phyloP scores from a whole-genome alignment of 2,797 vertebrate species.

The Spinus olivaceus region DNA sequence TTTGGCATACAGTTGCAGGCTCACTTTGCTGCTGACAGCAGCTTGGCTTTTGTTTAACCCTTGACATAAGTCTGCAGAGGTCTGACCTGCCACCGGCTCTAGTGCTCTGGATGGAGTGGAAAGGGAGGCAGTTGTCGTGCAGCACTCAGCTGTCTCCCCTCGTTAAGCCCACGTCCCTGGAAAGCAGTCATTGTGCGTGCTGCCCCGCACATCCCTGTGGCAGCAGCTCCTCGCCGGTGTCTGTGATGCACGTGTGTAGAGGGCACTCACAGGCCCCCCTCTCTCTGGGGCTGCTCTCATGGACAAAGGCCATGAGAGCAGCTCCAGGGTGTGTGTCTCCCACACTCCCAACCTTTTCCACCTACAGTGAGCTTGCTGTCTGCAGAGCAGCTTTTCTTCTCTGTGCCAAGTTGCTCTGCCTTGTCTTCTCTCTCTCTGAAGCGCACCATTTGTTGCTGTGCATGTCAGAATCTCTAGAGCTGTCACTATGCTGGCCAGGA shows the following conservation, averaged over 20 bases:
- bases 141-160: background rate
- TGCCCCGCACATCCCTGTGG: background rate
- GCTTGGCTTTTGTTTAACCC: background rate
- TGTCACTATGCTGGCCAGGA: rapidly evolving
- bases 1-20: background rate
- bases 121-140: background rate
- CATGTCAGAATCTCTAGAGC: background rate
- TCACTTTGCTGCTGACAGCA: background rate
- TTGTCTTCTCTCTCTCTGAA: background rate
- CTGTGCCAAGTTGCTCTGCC: background rate
- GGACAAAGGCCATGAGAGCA: background rate
- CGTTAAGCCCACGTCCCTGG: background rate
- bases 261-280: background rate
- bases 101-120: background rate
- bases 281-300: background rate
- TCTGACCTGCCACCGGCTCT: background rate
- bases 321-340: background rate
- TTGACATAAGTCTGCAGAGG: background rate
- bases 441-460: rapidly evolving
- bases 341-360: background rate
- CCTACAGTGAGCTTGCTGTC: rapidly evolving
- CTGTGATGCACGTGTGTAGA: rapidly evolving
- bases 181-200: rapidly evolving
- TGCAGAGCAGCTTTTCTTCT: background rate
- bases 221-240: background rate